Percentiles rank a stretch among this genome's conserved stretches.
These are phyloP conservation scores for Stichodactyla helianthus DNA, from an alignment of 64 coral and sea anemone species.

Conservation along the genomic window DNA sequence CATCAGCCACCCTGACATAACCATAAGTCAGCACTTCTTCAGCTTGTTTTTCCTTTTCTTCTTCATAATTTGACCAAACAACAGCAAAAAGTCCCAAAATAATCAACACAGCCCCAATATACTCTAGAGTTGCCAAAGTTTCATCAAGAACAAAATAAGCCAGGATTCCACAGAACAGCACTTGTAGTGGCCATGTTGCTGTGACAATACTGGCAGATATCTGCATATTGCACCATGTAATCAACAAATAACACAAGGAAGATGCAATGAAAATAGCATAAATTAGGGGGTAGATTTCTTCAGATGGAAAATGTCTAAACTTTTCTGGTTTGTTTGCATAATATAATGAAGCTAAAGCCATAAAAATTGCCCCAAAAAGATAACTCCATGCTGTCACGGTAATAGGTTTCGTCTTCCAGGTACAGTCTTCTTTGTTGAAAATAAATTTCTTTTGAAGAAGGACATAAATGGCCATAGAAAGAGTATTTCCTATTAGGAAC, in stretches of 20 bases:
- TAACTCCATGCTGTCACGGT: slow-evolving; percentile 78
- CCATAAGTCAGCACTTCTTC: slow-evolving; percentile 7
- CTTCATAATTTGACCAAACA: slow-evolving; percentile 69
- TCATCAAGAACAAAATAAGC: slow-evolving; percentile 72
- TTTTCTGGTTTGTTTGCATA: slow-evolving; percentile 79
- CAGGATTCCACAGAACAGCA: slow-evolving; percentile 72
- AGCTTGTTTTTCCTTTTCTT: slow-evolving; percentile 36
- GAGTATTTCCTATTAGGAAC: slow-evolving; percentile 66
- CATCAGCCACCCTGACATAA: slow-evolving; percentile 42
- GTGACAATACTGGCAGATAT: slow-evolving; percentile 76
- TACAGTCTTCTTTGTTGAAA: slow-evolving; percentile 57
- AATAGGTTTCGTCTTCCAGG: slow-evolving; percentile 72
- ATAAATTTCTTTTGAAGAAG: slow-evolving; percentile 77
- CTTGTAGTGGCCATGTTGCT: slow-evolving; percentile 82
- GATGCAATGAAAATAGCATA: slow-evolving; percentile 85
- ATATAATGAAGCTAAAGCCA: slow-evolving; percentile 59
- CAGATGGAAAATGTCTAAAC: slow-evolving; percentile 53
- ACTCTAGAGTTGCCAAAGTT: slow-evolving; percentile 37
- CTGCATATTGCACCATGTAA: slow-evolving; percentile 90
- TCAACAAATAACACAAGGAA: slow-evolving; percentile 63
- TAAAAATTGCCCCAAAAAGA: slow-evolving; percentile 66
- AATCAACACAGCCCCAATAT: slow-evolving; percentile 54
- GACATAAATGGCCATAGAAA: slow-evolving; percentile 63
- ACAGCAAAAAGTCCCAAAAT: slow-evolving; percentile 64
- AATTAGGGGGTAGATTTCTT: slow-evolving; percentile 70